phyloP scores from a whole-genome alignment of 2,797 vertebrate genomes.

The Limnodromus scolopaceus region DNA sequence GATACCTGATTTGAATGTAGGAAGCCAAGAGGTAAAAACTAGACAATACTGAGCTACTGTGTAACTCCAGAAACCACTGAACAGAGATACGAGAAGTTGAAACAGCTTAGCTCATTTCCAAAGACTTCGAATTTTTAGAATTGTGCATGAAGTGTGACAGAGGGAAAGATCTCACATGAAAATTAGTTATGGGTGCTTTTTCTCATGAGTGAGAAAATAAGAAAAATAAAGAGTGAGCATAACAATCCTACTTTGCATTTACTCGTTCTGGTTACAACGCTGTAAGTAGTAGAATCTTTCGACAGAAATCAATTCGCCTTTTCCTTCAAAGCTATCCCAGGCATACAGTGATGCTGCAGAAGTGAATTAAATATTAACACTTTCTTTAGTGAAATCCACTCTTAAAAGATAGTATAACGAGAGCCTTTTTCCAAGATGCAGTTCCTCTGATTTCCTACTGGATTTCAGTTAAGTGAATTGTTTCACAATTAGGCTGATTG shows the following conservation, averaged over 20 bases:
- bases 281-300: neutral
- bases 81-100: accelerated
- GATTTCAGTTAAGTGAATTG: neutral
- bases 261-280: neutral
- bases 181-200: neutral
- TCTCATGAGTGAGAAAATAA: neutral
- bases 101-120: neutral
- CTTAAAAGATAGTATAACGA: neutral
- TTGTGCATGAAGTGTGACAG: neutral
- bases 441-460: neutral
- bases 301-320: neutral
- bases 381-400: neutral
- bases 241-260: neutral
- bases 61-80: neutral
- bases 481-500: neutral
- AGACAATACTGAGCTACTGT: neutral
- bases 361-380: neutral
- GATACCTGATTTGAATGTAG: neutral
- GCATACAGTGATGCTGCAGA: neutral
- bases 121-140: neutral
- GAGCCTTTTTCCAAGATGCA: neutral
- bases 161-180: neutral
- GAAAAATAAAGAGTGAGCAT: neutral
- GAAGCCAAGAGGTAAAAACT: neutral
- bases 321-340: neutral